Base-by-base conservation (phyloP, 1,140 invertebrate species). In the Bilobella aurantiaca region DNA sequence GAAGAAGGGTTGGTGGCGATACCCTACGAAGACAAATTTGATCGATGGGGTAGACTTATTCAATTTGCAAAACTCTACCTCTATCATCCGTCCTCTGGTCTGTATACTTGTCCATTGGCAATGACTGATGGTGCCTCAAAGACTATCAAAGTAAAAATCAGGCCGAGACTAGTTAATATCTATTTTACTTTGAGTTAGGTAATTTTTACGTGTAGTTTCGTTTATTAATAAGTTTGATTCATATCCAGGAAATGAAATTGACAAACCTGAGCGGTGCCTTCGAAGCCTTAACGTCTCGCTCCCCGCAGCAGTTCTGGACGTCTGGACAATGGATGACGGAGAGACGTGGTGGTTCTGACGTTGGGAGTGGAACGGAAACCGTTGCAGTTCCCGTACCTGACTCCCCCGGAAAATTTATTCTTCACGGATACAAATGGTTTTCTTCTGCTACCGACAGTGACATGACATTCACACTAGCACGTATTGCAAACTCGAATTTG, bases 251-350 rank as follows among this genome's bases (percentile, higher is more conserved):
- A n/a, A 47, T 75, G 0, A 73, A 69, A 14, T 61, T 74, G 12
- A 53, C 47, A 21, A 46, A 73, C n/a, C 67, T 78, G 29, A 63
- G 73, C n/a, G 70, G 70, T 30, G 77, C 80, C 1, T 82, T 71
- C 66, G 57, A 74, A 1, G 72, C 75, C 16, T 72, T 85, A 3
- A 81, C 76, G 3, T 76, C 77, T 37, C 69, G 81, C 59, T 75
- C 82, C 71, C 80, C 82, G 0, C 61, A 73, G 2, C 67, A 75
- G 23, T 84, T 84, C 69, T 85, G 83, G 83, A 85, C 83, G 16
- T 83, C 81, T 65, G 83, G 83, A 8, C 83, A 85, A 70, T 85
- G 83, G 83, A 85, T 85, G 83, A 85, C 83, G 18, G 83, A 85
- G 67, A 78, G 78, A 69, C 74, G 74, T 71, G 76, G 83, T 62